These are phyloP conservation scores for Bombus waltoni DNA, from an alignment of 1,140 invertebrate species.

Conservation along the genomic window DNA sequence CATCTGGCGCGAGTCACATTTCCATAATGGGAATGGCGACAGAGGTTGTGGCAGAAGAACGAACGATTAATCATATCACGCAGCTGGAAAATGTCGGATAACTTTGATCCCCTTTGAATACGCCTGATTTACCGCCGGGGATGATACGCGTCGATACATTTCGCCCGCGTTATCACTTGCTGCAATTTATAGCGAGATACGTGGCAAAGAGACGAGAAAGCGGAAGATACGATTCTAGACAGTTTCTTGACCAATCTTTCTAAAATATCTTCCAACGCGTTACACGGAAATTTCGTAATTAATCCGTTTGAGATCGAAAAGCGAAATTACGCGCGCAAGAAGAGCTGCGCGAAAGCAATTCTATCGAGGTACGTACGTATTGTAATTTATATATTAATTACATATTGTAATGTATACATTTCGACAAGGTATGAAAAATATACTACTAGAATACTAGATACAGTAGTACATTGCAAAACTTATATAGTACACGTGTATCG, in stretches of 20 bases:
- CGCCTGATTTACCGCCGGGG: conserved; percentile 14
- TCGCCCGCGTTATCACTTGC: not conserved
- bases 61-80: conserved; percentile 55
- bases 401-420: too few relatives aligned
- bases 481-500: too few relatives aligned
- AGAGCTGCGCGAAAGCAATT: not conserved
- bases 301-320: not conserved
- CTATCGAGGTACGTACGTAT: not conserved
- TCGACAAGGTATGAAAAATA: too few relatives aligned
- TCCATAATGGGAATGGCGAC: conserved; percentile 55
- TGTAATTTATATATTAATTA: not conserved
- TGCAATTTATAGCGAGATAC: not conserved
- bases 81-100: conserved; percentile 40
- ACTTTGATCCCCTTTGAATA: conserved; percentile 32
- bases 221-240: too few relatives aligned
- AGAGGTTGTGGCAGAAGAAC: conserved; percentile 9
- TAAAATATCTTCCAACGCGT: rapidly evolving
- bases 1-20: conserved; percentile 35
- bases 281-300: not conserved
- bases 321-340: not conserved
- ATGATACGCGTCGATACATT: conserved; percentile 39
- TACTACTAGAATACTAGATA: too few relatives aligned
- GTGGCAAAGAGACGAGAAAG: not conserved
- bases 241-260: not conserved
- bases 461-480: too few relatives aligned